Conservation (phyloP, 2,797 vertebrate species). For the Etheostoma nigrum region DNA sequence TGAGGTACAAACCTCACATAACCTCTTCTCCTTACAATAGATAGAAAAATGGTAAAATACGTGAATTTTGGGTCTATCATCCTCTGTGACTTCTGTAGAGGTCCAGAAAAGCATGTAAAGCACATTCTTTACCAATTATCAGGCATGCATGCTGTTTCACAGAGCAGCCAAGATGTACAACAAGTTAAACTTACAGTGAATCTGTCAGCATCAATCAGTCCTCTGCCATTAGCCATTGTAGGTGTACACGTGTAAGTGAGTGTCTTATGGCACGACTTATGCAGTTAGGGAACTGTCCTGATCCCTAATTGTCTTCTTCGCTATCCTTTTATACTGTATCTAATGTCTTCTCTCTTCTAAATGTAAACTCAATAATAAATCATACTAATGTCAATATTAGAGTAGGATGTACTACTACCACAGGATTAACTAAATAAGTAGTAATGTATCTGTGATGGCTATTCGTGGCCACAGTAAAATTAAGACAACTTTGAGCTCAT, state of each 20-base stretch:
- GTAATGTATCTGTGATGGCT: neutral
- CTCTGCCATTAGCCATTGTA: neutral
- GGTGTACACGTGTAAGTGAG: neutral
- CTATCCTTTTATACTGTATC: neutral
- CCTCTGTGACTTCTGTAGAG: neutral
- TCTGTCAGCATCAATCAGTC: neutral
- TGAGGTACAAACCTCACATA: slow-evolving; percentile 3
- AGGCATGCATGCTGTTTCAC: neutral
- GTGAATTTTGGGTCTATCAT: neutral
- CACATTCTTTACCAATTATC: slow-evolving; percentile 17
- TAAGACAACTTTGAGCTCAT: slow-evolving; percentile 5
- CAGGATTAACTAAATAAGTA: slow-evolving; percentile 7
- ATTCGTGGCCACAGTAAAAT: neutral
- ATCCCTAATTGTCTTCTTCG: neutral
- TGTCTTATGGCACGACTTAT: neutral
- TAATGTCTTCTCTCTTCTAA: neutral
- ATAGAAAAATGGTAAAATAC: neutral
- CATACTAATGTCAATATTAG: neutral
- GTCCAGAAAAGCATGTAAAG: neutral
- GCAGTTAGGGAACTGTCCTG: neutral
- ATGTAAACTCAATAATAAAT: neutral
- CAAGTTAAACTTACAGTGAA: slow-evolving; percentile 4
- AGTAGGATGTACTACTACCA: neutral
- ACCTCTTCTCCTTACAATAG: neutral
- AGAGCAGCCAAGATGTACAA: neutral